A percentile compares a stretch with the other conserved stretches of the same genome.
Conservation (phyloP, 2,113 vertebrate genomes). For the Saguinus imperator region DNA sequence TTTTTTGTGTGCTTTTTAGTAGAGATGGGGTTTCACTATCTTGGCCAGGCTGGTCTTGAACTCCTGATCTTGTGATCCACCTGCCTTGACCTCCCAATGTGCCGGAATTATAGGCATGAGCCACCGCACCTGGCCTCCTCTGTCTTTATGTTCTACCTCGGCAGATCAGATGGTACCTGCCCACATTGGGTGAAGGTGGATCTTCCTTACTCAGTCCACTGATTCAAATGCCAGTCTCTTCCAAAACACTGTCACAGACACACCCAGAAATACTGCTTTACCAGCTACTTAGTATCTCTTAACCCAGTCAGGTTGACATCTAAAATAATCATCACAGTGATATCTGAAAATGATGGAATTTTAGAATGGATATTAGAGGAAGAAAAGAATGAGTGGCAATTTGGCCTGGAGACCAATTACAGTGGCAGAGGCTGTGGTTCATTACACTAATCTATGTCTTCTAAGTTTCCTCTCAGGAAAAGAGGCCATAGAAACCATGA, state of each 20-base stretch:
- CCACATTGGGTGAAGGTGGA: background rate
- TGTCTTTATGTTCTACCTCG: background rate
- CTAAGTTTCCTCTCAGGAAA: background rate
- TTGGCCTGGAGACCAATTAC: background rate
- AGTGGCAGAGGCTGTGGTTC: background rate
- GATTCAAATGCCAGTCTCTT: background rate
- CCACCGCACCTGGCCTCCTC: background rate
- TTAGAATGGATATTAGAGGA: background rate
- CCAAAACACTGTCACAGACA: background rate
- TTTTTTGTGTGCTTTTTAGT: no score
- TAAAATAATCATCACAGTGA: background rate
- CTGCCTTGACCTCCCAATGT: no score
- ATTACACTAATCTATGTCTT: background rate
- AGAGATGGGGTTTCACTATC: no score
- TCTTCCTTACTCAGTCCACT: background rate
- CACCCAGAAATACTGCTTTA: background rate
- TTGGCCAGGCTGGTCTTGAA: no score
- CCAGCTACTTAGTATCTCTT: background rate
- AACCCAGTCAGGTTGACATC: background rate
- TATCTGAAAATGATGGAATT: constrained; percentile 7
- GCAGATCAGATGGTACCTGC: background rate
- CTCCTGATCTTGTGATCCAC: no score
- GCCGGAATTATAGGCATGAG: no score
- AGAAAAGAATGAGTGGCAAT: background rate
- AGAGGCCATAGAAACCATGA: background rate